Conservation (phyloP, 2,113 vertebrate species). For the Smithornis capensis region DNA sequence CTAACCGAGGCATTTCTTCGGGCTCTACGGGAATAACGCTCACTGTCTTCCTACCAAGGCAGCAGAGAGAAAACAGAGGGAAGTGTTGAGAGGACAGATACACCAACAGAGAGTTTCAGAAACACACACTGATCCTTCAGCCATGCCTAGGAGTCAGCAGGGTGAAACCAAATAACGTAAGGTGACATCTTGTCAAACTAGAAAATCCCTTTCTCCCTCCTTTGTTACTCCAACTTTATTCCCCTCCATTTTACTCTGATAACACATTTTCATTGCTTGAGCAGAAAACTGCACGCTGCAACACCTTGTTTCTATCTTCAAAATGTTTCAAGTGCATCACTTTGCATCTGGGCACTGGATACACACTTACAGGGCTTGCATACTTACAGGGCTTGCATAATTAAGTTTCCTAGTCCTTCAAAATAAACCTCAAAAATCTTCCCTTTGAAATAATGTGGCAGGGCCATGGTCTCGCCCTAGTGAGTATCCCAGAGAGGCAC, state of each 20-base stretch:
- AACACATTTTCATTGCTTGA: not conserved
- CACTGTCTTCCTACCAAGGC: constrained; percentile 91
- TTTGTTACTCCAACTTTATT: not conserved
- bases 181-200: not conserved
- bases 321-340: not conserved
- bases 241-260: not conserved
- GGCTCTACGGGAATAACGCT: constrained; percentile 86
- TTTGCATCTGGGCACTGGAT: not conserved
- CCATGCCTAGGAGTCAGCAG: not conserved
- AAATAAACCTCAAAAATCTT: not conserved
- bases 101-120: not conserved
- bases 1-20: constrained; percentile 87
- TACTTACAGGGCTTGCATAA: not conserved
- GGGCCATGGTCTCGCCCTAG: not conserved
- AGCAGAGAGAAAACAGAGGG: constrained; percentile 40
- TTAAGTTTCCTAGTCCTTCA: not conserved
- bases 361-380: not conserved
- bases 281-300: not conserved
- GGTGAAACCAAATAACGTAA: not conserved
- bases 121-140: not conserved
- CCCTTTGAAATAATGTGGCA: not conserved
- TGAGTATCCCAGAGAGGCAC: not conserved
- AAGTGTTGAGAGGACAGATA: constrained; percentile 42
- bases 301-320: not conserved
- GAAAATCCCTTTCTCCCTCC: not conserved